Evolutionary conservation across 2,113 vertebrate species (phyloP), one percentile per base, ranked within the genome.

Genomic region (Colius striatus): DNA sequence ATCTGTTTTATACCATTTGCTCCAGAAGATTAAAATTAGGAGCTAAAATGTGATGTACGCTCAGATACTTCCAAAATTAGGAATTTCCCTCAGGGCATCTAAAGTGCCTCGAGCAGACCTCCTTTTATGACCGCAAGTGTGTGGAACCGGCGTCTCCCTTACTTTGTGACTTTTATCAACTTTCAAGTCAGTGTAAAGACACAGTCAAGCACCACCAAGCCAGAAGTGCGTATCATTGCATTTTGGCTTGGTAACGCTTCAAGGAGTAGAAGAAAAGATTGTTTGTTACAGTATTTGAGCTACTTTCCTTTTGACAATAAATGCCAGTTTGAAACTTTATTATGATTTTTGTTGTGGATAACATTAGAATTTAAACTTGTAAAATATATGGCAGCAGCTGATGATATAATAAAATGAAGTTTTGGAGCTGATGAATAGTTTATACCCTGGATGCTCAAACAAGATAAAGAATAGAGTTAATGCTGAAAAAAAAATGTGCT

Each of bases 401-500:
- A 90, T 32, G 34, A 73, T 95, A 85, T 47, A 84, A 96, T 94
- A 90, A 95, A 96, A 96, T 84, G 87, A 95, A 96, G 48, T 94
- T 97, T 93, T 92, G 89, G 84, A 94, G 45, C 38, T 74, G 95
- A 90, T 92, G 58, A 26, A 53, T 84, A 67, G 80, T 86, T 81
- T 78, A 72, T 87, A 62, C 34, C 70, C 58, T 78, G 95, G 82
- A 91, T 95, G 78, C 55, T 94, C 72, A 78, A 92, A 84, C 18
- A 80, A 84, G 92, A 95, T 84, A 92, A 93, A 92, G 34, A 84
- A 97, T 92, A 77, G 85, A 94, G 78, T 95, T 97, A 97, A 97
- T 94, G 87, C 43, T 67, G 97, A 97, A 97, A 97, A 97, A 97
- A 97, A 96, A 97, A 97, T 87, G 80, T 94, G 90, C 65, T 96